Conservation (phyloP, 2,113 vertebrate species). For the Epinephelus cyanopodus region DNA sequence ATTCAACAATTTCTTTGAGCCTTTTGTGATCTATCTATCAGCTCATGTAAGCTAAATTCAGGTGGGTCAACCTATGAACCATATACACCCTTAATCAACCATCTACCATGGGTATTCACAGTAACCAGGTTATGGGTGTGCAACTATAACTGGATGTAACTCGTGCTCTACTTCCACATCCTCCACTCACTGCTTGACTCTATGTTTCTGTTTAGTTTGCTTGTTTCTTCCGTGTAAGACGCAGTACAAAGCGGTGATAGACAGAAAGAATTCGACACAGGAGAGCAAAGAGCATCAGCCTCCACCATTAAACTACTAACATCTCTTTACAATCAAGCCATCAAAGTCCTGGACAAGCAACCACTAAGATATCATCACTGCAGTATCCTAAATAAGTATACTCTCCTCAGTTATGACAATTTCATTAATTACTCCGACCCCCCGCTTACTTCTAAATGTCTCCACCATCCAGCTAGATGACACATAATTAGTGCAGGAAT, state of each 20-base stretch:
- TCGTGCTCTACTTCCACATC: background rate
- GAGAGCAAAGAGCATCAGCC: background rate
- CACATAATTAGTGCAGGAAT: background rate
- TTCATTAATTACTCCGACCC: no score
- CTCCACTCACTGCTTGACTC: background rate
- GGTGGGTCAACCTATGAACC: background rate
- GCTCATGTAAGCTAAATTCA: background rate
- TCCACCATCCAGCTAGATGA: background rate
- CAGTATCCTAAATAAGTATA: no score
- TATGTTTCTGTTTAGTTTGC: background rate
- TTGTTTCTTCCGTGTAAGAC: background rate
- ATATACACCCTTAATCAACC: background rate
- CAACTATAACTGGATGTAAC: background rate
- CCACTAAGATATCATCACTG: no score
- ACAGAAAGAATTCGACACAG: background rate
- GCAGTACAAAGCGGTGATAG: background rate
- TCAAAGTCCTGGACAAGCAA: no score
- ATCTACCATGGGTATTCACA: background rate
- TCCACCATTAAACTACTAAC: no score
- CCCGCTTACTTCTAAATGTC: no score
- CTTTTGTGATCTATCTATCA: background rate
- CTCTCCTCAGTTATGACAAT: no score
- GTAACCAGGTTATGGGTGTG: background rate
- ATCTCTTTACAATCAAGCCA: no score
- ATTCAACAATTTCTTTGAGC: background rate